Base-by-base conservation (phyloP, 1,140 invertebrate genomes). In the Drosophila carrolli region DNA sequence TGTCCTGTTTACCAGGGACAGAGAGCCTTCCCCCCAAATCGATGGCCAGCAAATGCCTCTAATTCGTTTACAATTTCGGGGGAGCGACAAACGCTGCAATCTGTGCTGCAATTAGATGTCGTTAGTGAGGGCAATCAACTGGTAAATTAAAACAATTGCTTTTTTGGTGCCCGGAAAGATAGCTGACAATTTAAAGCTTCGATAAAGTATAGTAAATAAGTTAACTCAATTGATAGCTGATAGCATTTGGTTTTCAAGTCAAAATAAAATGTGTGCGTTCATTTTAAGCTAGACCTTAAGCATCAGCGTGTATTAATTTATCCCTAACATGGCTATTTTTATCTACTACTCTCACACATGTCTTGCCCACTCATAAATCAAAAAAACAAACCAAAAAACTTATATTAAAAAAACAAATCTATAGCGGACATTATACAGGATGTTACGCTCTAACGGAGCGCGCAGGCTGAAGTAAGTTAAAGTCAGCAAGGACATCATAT, bases 391-490 rank as follows among this genome's bases (percentile, higher is more conserved):
- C 29, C 29, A 19, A 35, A 59, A 65, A 19, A 58, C 32, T 46
- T 50, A 59, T 40, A 65, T 57, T 27, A 38, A 23, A 57, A 50
- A 54, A 59, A n/a, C 41, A 66, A 76, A 76, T 59, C 75, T 62
- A 70, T 71, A 92, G 91, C 91, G 89, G 91, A 92, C 84, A 92
- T 92, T 74, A 92, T 92, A 81, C 91, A 92, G 91, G 91, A 92
- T 90, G 91, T 92, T 90, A 92, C 91, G 91, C 91, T 92, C 91
- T 92, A 92, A 92, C 91, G 81, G 88, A 90, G 86, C 78, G 91
- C 91, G 78, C 75, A 89, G 84, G 83, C 78, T 85, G 85, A 92
- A 90, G 91, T 92, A 92, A 92, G 91, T 92, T 88, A 54, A 75
- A 60, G 66, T 65, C 50, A 38, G 43, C 78, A 63, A 76, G 66